A percentile compares a stretch with the other conserved stretches of the same genome.
These are phyloP conservation scores for Ochropleura leucogaster DNA, from an alignment of 2,888 invertebrate genomes.

Conservation along the genomic window DNA sequence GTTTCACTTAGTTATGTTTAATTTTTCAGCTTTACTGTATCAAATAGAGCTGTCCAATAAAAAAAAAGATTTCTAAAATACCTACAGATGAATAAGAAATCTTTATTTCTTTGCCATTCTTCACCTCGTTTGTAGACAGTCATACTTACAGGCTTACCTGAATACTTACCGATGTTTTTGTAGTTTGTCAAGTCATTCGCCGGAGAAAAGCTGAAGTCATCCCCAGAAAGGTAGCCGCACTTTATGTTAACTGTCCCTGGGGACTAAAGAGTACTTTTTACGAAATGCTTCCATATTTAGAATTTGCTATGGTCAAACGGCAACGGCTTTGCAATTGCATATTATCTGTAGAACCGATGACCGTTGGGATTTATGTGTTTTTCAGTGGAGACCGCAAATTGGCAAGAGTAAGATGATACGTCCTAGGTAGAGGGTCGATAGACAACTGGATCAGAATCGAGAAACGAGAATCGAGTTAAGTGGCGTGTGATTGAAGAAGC, in stretches of 20 bases:
- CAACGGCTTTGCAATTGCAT: too few species aligned
- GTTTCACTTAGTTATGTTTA: background rate
- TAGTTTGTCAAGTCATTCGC: slow-evolving; percentile 51
- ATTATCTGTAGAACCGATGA: too few species aligned
- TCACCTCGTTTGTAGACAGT: slow-evolving; percentile 22
- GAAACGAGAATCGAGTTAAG: too few species aligned
- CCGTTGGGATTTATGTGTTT: too few species aligned
- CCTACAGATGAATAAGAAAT: background rate
- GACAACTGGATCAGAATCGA: too few species aligned
- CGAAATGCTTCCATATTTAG: slow-evolving; percentile 9
- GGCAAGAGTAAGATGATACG: too few species aligned
- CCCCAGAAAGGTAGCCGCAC: slow-evolving; percentile 40
- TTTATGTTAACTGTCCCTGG: slow-evolving; percentile 40
- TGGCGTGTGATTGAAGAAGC: too few species aligned
- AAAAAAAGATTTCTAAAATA: background rate
- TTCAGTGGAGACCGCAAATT: too few species aligned
- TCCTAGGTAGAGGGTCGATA: too few species aligned
- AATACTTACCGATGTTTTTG: slow-evolving; percentile 47
- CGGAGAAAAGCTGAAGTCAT: slow-evolving; percentile 41
- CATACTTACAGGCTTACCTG: slow-evolving; percentile 51
- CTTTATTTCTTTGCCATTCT: background rate
- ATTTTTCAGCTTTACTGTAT: background rate
- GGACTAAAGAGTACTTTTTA: slow-evolving; percentile 10
- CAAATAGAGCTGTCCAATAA: background rate
- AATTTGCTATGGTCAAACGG: background rate